A percentile compares a stretch with the other conserved stretches of the same genome.
These are phyloP conservation scores for Argyrosomus regius DNA, from an alignment of 2,797 vertebrate genomes.

Conservation along the genomic window DNA sequence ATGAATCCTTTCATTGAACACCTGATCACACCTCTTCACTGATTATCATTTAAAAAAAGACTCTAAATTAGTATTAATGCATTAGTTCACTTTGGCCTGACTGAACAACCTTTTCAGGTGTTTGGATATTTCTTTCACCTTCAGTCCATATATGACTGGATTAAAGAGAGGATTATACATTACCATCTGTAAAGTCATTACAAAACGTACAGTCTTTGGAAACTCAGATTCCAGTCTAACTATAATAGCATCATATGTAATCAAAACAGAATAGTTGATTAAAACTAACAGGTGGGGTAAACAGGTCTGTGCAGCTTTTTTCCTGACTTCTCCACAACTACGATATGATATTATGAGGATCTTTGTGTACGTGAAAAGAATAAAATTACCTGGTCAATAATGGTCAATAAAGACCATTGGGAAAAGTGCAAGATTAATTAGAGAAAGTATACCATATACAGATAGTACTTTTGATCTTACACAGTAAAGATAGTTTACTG, in stretches of 20 bases:
- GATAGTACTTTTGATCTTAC: fast-evolving
- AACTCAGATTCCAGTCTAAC: background rate
- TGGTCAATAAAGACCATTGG: conserved; percentile 46
- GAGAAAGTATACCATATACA: background rate
- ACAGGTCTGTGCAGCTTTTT: conserved; percentile 49
- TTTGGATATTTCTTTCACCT: conserved; percentile 30
- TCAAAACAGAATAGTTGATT: conserved; percentile 8
- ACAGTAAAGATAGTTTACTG: conserved; percentile 14
- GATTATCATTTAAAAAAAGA: too few species aligned
- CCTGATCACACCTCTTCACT: too few species aligned
- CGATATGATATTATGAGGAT: conserved; percentile 28
- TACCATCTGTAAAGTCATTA: conserved; percentile 31
- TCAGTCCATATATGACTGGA: conserved; percentile 46
- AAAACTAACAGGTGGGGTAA: conserved; percentile 47
- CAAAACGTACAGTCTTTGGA: conserved; percentile 10
- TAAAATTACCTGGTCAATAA: too few species aligned
- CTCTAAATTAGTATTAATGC: background rate
- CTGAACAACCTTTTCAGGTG: conserved; percentile 15
- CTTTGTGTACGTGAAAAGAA: conserved; percentile 47
- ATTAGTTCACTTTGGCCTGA: background rate
- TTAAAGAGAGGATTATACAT: conserved; percentile 39
- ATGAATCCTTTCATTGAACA: too few species aligned
- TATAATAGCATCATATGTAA: conserved; percentile 6
- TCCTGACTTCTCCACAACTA: conserved; percentile 20
- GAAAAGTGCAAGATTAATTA: background rate